A percentile compares a stretch with the other conserved stretches of the same genome.
These are phyloP conservation scores for Fregetta grallaria DNA, from an alignment of 2,113 vertebrate species.

Conservation along the genomic window DNA sequence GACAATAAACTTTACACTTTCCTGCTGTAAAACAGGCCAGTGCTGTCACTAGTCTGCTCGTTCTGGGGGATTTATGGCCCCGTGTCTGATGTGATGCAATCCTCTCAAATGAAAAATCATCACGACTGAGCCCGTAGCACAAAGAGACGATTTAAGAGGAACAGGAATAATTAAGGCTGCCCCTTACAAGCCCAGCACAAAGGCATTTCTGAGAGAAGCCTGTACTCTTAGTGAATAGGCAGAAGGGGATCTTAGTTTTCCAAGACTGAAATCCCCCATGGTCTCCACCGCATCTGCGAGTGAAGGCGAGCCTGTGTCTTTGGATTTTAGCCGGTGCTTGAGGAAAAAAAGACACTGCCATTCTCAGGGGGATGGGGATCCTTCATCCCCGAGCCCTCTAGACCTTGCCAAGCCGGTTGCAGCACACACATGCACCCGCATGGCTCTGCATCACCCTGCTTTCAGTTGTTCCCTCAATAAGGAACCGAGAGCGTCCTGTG, in stretches of 20 bases:
- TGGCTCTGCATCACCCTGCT: neutral
- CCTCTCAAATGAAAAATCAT: constrained; percentile 64
- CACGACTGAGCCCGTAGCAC: constrained; percentile 34
- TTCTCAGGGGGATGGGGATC: neutral
- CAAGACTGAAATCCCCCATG: constrained; percentile 10
- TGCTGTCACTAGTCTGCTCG: constrained; percentile 5
- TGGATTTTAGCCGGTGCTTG: neutral
- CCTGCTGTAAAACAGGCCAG: constrained; percentile 51
- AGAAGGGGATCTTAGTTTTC: constrained; percentile 41
- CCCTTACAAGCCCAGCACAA: constrained; percentile 58
- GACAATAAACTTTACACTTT: constrained; percentile 61
- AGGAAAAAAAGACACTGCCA: neutral
- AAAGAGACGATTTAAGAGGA: constrained; percentile 68
- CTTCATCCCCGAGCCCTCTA: neutral
- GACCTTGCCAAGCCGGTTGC: neutral
- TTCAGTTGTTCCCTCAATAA: neutral
- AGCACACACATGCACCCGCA: neutral
- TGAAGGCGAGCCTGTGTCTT: neutral
- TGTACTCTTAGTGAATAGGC: constrained; percentile 27
- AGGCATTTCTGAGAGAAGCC: constrained; percentile 54
- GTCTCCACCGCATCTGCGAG: neutral
- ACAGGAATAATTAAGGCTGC: constrained; percentile 52
- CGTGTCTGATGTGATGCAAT: constrained; percentile 56
- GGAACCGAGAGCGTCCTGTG: neutral
- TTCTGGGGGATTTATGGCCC: constrained; percentile 36